phyloP scores from a whole-genome alignment of 2,888 invertebrate species.

The Drosophila vallismaia region DNA sequence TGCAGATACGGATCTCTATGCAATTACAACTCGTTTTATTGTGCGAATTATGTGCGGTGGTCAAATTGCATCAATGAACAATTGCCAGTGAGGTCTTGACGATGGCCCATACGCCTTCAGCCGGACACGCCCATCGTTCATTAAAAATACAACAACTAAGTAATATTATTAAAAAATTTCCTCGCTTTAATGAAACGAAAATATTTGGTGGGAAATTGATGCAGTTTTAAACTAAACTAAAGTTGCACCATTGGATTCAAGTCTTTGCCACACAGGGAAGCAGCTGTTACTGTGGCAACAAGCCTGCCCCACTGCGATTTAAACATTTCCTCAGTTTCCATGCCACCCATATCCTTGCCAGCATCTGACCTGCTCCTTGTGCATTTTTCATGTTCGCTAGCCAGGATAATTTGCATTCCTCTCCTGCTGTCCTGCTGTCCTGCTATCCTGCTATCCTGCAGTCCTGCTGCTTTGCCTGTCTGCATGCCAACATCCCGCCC shows the following conservation, averaged over 20 bases:
- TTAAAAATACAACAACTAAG: neutral
- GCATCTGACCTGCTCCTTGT: slow-evolving; percentile 22
- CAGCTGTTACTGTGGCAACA: neutral
- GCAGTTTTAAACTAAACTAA: too few relatives aligned
- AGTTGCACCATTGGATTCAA: too few relatives aligned
- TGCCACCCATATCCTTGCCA: slow-evolving; percentile 14
- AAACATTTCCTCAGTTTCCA: neutral
- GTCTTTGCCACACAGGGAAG: neutral
- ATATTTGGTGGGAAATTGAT: neutral
- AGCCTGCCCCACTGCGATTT: neutral
- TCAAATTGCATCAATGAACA: slow-evolving; percentile 72
- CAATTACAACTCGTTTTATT: slow-evolving; percentile 69
- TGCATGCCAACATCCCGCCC: slow-evolving; percentile 2
- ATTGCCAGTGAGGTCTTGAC: slow-evolving; percentile 4
- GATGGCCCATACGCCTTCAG: slow-evolving; percentile 25
- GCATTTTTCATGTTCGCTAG: slow-evolving; percentile 46
- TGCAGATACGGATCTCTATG: slow-evolving; percentile 63
- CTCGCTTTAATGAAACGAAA: neutral
- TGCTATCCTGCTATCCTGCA: slow-evolving; percentile 10
- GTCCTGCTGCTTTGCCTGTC: neutral
- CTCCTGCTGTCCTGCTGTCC: slow-evolving; percentile 18
- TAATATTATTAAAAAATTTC: slow-evolving; percentile 6
- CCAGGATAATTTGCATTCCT: slow-evolving; percentile 68
- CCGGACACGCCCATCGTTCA: slow-evolving; percentile 37
- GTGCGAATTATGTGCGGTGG: slow-evolving; percentile 71